These are phyloP conservation scores for Syrmaticus mikado DNA, from an alignment of 2,113 vertebrate genomes.

Conservation along the genomic window DNA sequence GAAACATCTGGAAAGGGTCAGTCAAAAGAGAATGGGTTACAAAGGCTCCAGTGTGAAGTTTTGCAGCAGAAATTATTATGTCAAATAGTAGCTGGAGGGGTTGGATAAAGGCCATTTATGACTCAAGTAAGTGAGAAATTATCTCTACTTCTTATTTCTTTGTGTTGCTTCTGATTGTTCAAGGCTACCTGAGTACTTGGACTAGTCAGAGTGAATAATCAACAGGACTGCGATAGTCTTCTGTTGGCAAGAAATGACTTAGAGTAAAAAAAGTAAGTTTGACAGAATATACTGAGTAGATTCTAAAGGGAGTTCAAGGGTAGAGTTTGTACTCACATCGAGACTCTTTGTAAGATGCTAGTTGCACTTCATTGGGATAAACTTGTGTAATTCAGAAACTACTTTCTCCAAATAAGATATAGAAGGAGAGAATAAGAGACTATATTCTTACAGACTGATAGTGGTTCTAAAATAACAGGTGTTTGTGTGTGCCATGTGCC, in stretches of 20 bases:
- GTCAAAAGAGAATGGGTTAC: not conserved
- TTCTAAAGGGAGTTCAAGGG: not conserved
- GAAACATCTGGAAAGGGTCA: conserved; percentile 78
- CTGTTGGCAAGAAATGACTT: not conserved
- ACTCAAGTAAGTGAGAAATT: not conserved
- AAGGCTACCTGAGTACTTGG: not conserved
- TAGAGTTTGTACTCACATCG: not conserved
- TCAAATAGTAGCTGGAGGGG: not conserved
- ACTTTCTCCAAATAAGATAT: not conserved
- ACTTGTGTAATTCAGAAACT: not conserved
- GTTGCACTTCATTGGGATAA: not conserved
- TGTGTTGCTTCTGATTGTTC: not conserved
- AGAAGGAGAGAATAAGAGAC: not conserved
- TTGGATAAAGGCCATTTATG: not conserved
- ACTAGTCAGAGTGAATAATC: not conserved
- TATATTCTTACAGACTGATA: not conserved
- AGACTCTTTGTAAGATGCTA: not conserved
- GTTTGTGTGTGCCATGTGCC: not conserved
- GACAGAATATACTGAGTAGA: not conserved
- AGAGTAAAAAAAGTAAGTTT: not conserved
- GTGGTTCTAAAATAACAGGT: not conserved
- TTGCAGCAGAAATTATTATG: not conserved
- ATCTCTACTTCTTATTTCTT: not conserved
- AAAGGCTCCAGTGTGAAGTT: not conserved
- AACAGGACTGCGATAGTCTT: not conserved